Evolutionary conservation across 2,888 invertebrate species (phyloP).

Genomic region (Sesamia inferens): DNA sequence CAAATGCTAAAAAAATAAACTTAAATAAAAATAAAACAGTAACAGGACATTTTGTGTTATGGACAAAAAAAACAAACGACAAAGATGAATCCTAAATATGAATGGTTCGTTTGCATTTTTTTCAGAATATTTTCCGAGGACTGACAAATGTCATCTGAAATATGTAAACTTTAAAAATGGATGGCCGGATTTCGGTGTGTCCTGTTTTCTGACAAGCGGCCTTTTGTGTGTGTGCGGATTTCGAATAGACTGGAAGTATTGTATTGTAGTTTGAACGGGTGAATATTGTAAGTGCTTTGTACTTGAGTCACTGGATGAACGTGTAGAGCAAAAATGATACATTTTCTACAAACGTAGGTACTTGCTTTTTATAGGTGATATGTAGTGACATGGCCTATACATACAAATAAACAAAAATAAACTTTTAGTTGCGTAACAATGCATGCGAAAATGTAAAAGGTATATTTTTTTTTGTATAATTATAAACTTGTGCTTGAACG

Average conservation of each 20-base stretch:
- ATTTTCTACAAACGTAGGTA: neutral
- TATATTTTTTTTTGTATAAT: too few relatives aligned
- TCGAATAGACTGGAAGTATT: neutral
- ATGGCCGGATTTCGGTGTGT: neutral
- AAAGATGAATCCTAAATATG: conserved; percentile 1
- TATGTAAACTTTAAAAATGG: conserved; percentile 27
- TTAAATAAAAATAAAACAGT: conserved; percentile 8
- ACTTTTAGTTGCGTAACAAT: too few relatives aligned
- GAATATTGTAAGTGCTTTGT: neutral
- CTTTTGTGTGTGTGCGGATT: conserved; percentile 8
- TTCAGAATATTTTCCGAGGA: conserved; percentile 7
- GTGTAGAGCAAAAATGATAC: neutral
- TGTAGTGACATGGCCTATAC: neutral
- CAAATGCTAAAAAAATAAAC: neutral
- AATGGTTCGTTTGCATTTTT: conserved; percentile 18
- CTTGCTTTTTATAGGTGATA: neutral
- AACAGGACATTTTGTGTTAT: neutral
- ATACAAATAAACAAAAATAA: too few relatives aligned
- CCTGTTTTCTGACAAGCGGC: conserved; percentile 1
- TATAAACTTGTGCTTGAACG: too few relatives aligned
- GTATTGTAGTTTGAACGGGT: neutral
- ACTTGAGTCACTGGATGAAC: neutral
- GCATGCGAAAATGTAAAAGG: too few relatives aligned
- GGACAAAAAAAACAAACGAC: conserved; percentile 10
- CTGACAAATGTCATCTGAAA: conserved; percentile 23